These are phyloP conservation scores for Agrypnia vestita DNA, from an alignment of 1,140 invertebrate species.

Conservation along the genomic window DNA sequence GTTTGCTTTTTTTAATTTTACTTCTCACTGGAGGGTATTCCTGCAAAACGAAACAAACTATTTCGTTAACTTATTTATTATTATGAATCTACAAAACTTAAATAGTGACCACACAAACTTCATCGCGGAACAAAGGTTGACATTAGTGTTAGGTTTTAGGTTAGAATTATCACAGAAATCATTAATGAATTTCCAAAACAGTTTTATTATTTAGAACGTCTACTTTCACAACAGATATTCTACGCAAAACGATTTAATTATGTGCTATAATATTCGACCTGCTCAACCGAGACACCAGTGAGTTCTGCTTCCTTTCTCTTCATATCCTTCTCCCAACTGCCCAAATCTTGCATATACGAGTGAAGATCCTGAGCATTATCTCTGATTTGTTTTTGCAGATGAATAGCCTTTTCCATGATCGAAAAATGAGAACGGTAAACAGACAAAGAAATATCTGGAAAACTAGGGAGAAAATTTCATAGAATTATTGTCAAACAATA, in stretches of 20 bases:
- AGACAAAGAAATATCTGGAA: constrained; percentile 40
- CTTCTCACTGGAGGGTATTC: constrained; percentile 74
- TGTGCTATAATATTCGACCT: constrained; percentile 38
- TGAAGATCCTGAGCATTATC: constrained; percentile 84
- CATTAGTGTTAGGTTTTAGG: neutral
- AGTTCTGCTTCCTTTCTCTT: constrained; percentile 83
- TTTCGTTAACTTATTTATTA: neutral
- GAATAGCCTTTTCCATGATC: constrained; percentile 67
- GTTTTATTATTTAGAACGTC: neutral
- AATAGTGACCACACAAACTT: neutral
- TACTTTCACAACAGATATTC: too few relatives aligned
- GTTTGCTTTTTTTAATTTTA: constrained; percentile 71
- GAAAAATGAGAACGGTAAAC: neutral
- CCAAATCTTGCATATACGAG: constrained; percentile 83
- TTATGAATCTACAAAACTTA: constrained; percentile 1
- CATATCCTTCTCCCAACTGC: constrained; percentile 89
- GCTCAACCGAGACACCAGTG: constrained; percentile 31
- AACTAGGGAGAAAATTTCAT: constrained; percentile 37
- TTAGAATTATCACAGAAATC: too few relatives aligned
- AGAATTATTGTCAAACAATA: constrained; percentile 54
- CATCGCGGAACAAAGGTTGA: neutral
- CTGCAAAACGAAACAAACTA: constrained; percentile 60
- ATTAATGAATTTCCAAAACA: neutral
- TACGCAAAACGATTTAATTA: neutral
- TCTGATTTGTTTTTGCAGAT: constrained; percentile 79